phyloP scores from a whole-genome alignment of 2,797 vertebrate genomes.

The Eulemur rubriventer region DNA sequence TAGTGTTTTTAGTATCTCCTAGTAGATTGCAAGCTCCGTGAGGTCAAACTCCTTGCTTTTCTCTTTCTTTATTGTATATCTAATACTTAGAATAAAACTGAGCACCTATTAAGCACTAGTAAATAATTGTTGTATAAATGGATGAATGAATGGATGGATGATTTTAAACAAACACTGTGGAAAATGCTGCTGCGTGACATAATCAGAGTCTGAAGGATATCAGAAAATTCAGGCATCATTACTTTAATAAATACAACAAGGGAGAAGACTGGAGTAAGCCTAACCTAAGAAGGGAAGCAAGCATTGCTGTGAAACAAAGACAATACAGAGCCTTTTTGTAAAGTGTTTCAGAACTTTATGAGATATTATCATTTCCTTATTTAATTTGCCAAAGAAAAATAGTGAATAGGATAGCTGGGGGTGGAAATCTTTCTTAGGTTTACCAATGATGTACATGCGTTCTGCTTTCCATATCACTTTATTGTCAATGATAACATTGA shows the following conservation, averaged over 20 bases:
- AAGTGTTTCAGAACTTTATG: not conserved
- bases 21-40: not conserved
- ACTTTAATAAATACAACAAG: not conserved
- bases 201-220: not conserved
- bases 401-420: not conserved
- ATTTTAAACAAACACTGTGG: constrained; percentile 3
- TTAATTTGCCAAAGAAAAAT: constrained; percentile 28
- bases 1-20: not conserved
- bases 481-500: not conserved
- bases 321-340: not conserved
- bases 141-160: not conserved
- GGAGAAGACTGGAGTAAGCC: not conserved
- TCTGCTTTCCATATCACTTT: not conserved
- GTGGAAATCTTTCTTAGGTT: constrained; percentile 15
- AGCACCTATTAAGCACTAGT: not conserved
- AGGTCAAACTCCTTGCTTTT: not conserved
- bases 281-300: not conserved
- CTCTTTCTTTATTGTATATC: not conserved
- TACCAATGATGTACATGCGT: not conserved
- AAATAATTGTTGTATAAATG: not conserved
- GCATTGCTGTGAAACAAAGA: not conserved
- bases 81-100: not conserved
- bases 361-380: constrained; percentile 28
- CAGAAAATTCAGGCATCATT: constrained; percentile 24
- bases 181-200: not conserved